Conservation (phyloP, 2,888 invertebrate genomes). For the Patella pellucida region DNA sequence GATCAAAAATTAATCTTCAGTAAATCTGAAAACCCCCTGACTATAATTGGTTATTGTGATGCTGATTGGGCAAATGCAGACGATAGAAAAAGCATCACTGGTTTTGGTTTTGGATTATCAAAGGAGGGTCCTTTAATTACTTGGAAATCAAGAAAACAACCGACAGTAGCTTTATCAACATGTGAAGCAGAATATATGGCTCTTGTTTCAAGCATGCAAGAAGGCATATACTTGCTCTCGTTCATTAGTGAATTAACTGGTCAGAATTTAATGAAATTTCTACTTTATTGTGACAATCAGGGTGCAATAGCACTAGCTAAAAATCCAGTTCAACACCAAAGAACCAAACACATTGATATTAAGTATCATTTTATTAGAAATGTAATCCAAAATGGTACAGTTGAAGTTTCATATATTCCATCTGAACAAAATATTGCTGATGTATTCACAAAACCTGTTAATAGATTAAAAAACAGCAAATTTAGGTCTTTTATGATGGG, state of each 20-base stretch:
- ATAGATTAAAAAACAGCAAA: too few species aligned
- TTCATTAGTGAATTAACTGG: neutral
- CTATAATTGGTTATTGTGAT: neutral
- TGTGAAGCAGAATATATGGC: slow-evolving; percentile 38
- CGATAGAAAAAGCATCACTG: slow-evolving; percentile 25
- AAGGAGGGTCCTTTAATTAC: neutral
- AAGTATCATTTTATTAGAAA: neutral
- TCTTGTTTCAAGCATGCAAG: neutral
- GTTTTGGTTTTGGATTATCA: neutral
- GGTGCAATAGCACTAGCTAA: slow-evolving; percentile 31
- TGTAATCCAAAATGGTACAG: neutral
- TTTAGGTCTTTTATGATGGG: too few species aligned
- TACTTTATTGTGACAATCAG: slow-evolving; percentile 37
- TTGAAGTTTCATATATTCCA: neutral
- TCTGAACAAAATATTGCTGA: too few species aligned
- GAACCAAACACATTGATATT: neutral
- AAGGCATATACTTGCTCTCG: neutral
- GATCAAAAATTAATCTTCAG: slow-evolving; percentile 13
- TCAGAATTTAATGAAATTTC: neutral
- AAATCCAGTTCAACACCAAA: slow-evolving; percentile 25
- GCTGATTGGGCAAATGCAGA: neutral
- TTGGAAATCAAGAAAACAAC: slow-evolving; percentile 16
- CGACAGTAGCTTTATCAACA: slow-evolving; percentile 26
- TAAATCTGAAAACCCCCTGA: neutral
- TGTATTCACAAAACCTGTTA: too few species aligned